Conservation (phyloP, 2,797 vertebrate genomes). For the Calcarius lapponicus region DNA sequence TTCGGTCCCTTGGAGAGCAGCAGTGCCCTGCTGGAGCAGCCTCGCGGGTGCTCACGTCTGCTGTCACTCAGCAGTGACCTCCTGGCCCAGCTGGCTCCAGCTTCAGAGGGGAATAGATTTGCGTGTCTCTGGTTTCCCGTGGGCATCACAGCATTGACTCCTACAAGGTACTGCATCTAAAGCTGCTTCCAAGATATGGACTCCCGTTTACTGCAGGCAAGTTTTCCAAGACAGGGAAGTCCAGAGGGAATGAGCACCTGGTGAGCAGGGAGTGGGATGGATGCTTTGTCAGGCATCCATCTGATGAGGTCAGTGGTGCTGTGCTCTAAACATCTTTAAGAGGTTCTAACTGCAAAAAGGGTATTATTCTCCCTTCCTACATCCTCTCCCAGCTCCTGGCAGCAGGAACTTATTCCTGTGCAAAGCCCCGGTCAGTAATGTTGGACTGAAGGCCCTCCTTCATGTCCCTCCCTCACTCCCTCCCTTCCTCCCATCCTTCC, state of each 20-base stretch:
- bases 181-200: neutral
- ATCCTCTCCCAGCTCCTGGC: neutral
- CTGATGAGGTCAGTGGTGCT: neutral
- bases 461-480: neutral
- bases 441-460: neutral
- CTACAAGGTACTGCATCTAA: neutral
- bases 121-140: neutral
- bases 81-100: neutral
- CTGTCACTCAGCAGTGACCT: neutral
- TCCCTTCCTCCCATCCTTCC: neutral
- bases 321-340: neutral
- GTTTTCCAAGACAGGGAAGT: neutral
- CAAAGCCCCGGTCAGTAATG: neutral
- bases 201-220: neutral
- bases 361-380: neutral
- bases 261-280: neutral
- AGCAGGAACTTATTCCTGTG: neutral
- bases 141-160: neutral
- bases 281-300: neutral
- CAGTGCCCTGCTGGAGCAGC: neutral
- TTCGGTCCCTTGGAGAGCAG: neutral
- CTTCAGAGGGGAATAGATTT: neutral
- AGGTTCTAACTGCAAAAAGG: neutral
- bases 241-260: neutral
- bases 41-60: rapidly evolving